Percentiles rank a stretch among this genome's conserved stretches.
Conservation (phyloP, 2,113 vertebrate genomes). For the Vulpes ferrilata region DNA sequence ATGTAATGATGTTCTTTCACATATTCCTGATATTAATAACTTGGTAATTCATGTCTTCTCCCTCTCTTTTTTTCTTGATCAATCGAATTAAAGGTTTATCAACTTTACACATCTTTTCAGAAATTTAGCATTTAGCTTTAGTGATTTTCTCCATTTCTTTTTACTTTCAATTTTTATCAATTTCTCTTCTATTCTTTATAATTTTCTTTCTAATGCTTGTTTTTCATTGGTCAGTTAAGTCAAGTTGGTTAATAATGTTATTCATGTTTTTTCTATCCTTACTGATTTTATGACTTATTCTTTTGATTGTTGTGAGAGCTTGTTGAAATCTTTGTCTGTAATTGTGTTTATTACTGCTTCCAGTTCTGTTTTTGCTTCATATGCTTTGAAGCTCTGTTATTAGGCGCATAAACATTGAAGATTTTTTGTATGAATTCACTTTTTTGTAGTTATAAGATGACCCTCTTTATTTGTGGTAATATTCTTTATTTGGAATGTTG, state of each 20-base stretch:
- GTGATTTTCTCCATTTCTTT: background rate
- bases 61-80: background rate
- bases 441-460: background rate
- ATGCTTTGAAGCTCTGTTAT: background rate
- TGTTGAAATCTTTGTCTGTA: background rate
- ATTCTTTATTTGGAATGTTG: background rate
- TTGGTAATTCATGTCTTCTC: background rate
- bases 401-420: background rate
- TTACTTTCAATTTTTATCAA: background rate
- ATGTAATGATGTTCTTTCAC: background rate
- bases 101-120: too few relatives aligned
- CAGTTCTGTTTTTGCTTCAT: background rate
- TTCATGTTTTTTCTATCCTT: background rate
- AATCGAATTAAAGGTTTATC: background rate
- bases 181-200: background rate
- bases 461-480: background rate
- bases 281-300: background rate
- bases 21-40: background rate
- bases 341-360: background rate
- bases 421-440: background rate
- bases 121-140: background rate
- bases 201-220: background rate
- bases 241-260: background rate
- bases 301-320: background rate
- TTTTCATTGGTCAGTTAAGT: background rate